Percentiles rank a stretch among this genome's conserved stretches.
phyloP scores from a whole-genome alignment of 2,888 invertebrate species.

The Cantharis flavilabris region DNA sequence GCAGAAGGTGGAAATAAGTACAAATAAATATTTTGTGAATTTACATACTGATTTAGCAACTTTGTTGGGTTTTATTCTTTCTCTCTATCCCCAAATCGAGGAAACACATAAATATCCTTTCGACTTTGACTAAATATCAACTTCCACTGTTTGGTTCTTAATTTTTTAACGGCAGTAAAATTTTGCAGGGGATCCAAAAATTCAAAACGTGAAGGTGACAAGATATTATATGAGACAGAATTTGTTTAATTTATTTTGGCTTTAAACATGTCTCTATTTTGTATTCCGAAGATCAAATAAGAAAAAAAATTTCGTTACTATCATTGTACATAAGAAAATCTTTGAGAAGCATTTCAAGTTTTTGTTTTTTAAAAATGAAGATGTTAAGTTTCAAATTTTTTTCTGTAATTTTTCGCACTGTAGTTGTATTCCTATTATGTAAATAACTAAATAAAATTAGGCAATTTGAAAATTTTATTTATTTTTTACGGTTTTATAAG shows the following conservation, averaged over 20 bases:
- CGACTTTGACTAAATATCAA: neutral
- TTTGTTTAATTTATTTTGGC: neutral
- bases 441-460: neutral
- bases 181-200: neutral
- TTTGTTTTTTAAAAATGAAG: neutral
- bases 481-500: neutral
- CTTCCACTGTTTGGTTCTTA: neutral
- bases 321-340: neutral
- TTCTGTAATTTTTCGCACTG: neutral
- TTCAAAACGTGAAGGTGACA: neutral
- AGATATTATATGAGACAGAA: neutral
- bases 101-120: neutral
- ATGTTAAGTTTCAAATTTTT: neutral
- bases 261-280: neutral
- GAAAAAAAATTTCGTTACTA: neutral
- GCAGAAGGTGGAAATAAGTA: neutral
- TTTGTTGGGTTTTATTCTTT: neutral
- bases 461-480: neutral
- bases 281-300: neutral
- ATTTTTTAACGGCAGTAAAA: neutral
- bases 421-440: neutral
- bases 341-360: neutral
- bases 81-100: neutral
- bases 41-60: neutral
- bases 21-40: neutral